phyloP scores from a whole-genome alignment of 2,113 vertebrate species.

The Procapra przewalskii region DNA sequence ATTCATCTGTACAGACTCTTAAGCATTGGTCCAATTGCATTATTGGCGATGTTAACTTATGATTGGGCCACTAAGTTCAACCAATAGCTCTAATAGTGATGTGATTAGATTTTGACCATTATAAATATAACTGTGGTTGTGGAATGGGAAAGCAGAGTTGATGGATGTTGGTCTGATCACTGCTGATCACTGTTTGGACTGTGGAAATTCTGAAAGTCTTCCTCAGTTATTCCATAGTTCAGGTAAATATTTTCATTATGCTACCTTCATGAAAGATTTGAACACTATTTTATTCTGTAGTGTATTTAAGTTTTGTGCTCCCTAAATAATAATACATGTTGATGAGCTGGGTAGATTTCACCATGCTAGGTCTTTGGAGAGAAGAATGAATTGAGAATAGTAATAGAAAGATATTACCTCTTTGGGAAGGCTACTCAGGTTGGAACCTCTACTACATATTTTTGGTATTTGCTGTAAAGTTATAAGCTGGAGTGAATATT shows the following conservation, averaged over 20 bases:
- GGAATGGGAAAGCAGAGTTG: background rate
- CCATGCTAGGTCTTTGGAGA: background rate
- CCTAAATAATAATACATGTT: background rate
- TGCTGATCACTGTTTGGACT: background rate
- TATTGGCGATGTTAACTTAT: background rate
- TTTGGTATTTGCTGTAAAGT: conserved; percentile 7
- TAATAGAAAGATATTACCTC: background rate
- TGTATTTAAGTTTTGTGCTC: background rate
- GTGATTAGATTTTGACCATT: background rate
- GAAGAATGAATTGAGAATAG: background rate
- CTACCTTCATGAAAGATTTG: background rate
- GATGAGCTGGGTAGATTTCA: background rate
- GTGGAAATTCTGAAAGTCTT: background rate
- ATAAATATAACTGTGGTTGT: background rate
- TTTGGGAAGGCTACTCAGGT: background rate
- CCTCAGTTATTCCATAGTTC: background rate
- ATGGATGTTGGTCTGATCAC: background rate
- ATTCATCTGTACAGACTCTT: background rate
- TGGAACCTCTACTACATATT: background rate
- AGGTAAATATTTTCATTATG: background rate
- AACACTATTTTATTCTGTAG: background rate
- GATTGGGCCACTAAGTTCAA: background rate
- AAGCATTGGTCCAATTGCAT: background rate
- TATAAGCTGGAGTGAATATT: background rate
- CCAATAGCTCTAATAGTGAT: background rate